These are phyloP conservation scores for Mareca strepera DNA, from an alignment of 2,797 vertebrate genomes.

Conservation along the genomic window DNA sequence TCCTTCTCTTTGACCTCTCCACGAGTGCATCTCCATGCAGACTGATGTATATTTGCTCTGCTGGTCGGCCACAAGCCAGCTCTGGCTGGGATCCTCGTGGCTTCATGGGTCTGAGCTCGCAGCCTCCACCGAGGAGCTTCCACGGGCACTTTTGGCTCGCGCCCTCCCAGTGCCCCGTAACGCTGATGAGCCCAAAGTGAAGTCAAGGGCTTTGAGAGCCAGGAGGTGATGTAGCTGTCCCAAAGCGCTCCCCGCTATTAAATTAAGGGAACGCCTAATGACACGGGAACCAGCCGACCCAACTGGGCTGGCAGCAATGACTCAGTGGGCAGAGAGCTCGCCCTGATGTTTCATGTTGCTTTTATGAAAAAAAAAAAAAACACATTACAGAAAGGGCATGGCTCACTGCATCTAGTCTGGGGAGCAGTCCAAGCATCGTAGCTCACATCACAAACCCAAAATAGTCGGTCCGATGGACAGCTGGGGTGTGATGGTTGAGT, in stretches of 20 bases:
- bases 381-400: neutral
- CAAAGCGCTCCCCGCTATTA: neutral
- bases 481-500: neutral
- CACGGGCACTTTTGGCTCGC: neutral
- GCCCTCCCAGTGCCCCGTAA: neutral
- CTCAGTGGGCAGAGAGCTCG: fast-evolving
- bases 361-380: neutral
- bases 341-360: neutral
- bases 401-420: fast-evolving
- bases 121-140: neutral
- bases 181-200: neutral
- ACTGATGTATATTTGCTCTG: neutral
- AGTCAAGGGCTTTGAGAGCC: neutral
- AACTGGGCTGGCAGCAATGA: neutral
- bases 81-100: neutral
- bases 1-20: neutral
- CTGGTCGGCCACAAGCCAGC: neutral
- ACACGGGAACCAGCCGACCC: neutral
- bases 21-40: neutral
- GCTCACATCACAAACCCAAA: neutral
- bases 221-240: neutral
- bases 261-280: neutral
- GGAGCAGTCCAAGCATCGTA: neutral
- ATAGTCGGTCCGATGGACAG: neutral
- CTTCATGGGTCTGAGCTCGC: neutral